Percentiles rank a stretch among this genome's conserved stretches.
These are phyloP conservation scores for Ramphastos sulfuratus DNA, from an alignment of 2,113 vertebrate species.

Conservation along the genomic window DNA sequence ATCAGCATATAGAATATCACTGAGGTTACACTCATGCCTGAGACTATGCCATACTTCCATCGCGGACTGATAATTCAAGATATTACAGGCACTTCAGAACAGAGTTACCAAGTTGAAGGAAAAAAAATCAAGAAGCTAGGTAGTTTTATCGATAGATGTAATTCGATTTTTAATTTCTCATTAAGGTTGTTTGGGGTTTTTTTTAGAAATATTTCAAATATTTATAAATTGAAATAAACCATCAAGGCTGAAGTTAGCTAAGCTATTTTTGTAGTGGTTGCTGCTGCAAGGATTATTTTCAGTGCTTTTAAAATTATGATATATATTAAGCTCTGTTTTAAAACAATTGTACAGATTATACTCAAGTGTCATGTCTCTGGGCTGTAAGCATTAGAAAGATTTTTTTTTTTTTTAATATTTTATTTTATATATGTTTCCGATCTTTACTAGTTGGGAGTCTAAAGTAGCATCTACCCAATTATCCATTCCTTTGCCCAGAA, in stretches of 20 bases:
- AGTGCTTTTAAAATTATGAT: background rate
- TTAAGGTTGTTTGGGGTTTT: background rate
- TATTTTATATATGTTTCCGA: background rate
- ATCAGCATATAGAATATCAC: background rate
- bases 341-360: background rate
- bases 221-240: background rate
- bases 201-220: background rate
- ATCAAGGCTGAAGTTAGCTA: background rate
- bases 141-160: background rate
- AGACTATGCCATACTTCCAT: background rate
- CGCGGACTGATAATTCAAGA: background rate
- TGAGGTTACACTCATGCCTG: background rate
- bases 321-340: background rate
- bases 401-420: background rate
- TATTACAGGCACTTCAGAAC: background rate
- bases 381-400: background rate
- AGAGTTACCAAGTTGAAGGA: background rate
- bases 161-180: background rate
- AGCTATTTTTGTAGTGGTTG: background rate
- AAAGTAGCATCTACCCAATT: background rate
- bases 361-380: rapidly evolving
- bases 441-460: background rate
- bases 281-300: background rate
- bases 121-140: background rate
- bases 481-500: background rate